Evolutionary conservation across 2,113 vertebrate species (phyloP), one percentile per base, ranked within the genome.

Genomic region (Carassius carassius): DNA sequence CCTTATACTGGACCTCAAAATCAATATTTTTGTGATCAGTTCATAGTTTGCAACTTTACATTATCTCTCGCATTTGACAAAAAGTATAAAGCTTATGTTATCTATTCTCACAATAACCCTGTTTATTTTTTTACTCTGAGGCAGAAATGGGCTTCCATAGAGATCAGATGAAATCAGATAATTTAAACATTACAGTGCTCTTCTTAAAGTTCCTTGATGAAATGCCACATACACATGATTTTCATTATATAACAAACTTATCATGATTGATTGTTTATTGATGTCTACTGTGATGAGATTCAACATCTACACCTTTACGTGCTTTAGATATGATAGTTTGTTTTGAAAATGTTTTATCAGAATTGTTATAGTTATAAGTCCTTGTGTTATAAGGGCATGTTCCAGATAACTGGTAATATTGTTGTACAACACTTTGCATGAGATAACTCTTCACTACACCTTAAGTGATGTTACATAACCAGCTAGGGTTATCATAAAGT

Each of bases 261-360:
- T 60, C 44, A 41, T 19, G 12, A 84, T 14, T 4, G 21, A 44
- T 23, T 70, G 49, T 37, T 77, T 84, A 35, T 51, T 51, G 47
- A 19, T 51, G 29, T 16, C 47, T 63, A n/a, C 16, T 65, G 65
- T 19, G 29, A 49, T 63, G n/a, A 5, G 0, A 75, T 77, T 19
- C 25, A 14, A 1, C 19, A 62, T 62, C 35, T 77, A 21, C 16
- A 10, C 74, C 9, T 56, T 77, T 10, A 56, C 16, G 19, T 54
- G 47, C 3, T 78, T n/a, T 21, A 11, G 11, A 5, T 12, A 19
- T 13, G 32, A 16, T 16, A 9, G 13, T 60, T 65, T 3, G n/a
- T 25, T 63, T 14, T 23, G 2, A 60, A 78, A 44, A n/a, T 67
- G 17, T 79, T 58, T 32, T 80, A 85, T 41, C 84, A 75, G 2